A percentile compares a stretch with the other conserved stretches of the same genome.
phyloP scores from a whole-genome alignment of 2,888 invertebrate genomes.

The Rhodophaea formosa region DNA sequence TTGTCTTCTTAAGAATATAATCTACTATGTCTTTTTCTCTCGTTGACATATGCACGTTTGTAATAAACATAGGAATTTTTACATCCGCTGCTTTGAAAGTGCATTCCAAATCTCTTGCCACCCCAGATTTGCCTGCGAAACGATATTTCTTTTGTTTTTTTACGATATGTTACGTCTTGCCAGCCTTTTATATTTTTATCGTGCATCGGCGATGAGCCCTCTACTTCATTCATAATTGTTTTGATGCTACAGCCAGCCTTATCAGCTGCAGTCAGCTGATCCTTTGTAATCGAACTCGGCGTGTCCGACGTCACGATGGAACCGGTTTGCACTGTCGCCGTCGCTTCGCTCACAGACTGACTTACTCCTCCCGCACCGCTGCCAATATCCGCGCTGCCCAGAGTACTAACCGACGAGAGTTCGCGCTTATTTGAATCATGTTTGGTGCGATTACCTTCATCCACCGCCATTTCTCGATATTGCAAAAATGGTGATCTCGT shows the following conservation, averaged over 20 bases:
- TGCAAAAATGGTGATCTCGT: background rate
- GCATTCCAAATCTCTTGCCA: background rate
- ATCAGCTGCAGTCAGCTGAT: background rate
- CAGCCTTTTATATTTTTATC: background rate
- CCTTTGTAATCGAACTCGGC: background rate
- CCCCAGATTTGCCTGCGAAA: constrained; percentile 11
- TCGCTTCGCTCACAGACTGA: background rate
- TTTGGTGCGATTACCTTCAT: background rate
- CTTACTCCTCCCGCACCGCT: background rate
- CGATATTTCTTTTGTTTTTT: constrained; percentile 7
- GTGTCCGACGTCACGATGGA: background rate
- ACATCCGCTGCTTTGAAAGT: constrained; percentile 29
- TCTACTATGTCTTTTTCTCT: constrained; percentile 27
- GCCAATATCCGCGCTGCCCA: background rate
- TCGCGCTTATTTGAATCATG: background rate
- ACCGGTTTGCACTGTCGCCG: background rate
- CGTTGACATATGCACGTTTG: constrained; percentile 30
- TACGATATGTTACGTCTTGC: constrained; percentile 1
- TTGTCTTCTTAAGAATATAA: constrained; percentile 26
- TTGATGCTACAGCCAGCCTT: background rate
- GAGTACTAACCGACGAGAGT: background rate
- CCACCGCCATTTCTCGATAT: background rate
- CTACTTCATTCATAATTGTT: too few relatives aligned
- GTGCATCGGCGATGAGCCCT: too few relatives aligned
- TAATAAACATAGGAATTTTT: constrained; percentile 32